Percentiles rank a stretch among this genome's conserved stretches.
These are phyloP conservation scores for Micrastur ruficollis DNA, from an alignment of 2,797 vertebrate genomes.

Conservation along the genomic window DNA sequence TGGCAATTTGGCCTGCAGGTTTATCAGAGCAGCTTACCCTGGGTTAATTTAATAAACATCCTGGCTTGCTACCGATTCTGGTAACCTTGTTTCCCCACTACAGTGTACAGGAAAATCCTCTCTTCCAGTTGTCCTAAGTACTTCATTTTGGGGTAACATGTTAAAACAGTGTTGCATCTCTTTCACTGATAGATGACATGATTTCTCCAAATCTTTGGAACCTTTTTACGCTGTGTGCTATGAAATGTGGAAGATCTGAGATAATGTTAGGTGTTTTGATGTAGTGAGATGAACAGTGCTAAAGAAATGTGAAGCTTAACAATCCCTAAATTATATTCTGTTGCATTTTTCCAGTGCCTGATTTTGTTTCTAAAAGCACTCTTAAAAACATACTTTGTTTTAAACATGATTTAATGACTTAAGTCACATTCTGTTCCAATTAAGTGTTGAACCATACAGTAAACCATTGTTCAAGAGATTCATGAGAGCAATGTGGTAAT, in stretches of 20 bases:
- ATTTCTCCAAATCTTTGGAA: neutral
- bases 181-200: neutral
- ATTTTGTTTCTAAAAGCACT: neutral
- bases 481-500: neutral
- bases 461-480: slow-evolving; percentile 26
- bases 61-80: neutral
- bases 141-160: neutral
- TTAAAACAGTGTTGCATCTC: neutral
- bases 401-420: neutral
- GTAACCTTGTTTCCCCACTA: neutral
- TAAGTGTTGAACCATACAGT: slow-evolving; percentile 24
- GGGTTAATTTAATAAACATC: neutral
- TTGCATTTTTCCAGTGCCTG: neutral
- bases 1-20: neutral
- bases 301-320: neutral
- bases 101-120: neutral
- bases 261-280: neutral
- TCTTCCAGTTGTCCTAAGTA: neutral
- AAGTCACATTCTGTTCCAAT: slow-evolving; percentile 13
- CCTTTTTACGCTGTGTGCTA: neutral
- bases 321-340: neutral
- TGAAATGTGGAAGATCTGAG: neutral
- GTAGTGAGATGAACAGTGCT: neutral
- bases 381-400: neutral
- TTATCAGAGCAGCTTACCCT: neutral